Base-by-base conservation (phyloP, 2,888 invertebrate species). In the Diarsia mendica region DNA sequence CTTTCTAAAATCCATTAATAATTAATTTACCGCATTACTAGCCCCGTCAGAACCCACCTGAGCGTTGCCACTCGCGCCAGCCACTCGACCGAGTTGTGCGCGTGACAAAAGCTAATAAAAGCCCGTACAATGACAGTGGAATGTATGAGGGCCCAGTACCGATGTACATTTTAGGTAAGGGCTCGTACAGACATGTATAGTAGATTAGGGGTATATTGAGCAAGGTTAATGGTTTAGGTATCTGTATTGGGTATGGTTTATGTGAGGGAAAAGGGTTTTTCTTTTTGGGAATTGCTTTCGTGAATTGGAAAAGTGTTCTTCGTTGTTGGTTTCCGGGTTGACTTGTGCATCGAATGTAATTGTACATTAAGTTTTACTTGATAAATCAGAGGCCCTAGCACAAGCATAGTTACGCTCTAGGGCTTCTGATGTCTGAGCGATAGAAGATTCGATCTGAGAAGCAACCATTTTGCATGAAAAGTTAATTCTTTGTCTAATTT, bases 61-160 rank as follows among this genome's bases (percentile, higher is more conserved):
- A 64, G 13, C 51, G 49, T 67, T 44, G 44, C 73, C 55, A 73
- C 77, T 89, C 83, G 58, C 51, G 55, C 79, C 61, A 69, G 75
- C 81, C 69, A 77, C 70, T 83, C 77, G 81, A 79, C 75, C 79
- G 82, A 84, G 80, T 81, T 81, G 70, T 63, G 83, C 85, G 91
- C 94, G 93, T 94, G 94, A 92, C 92, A 88, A 89, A 87, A 77
- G 80, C 83, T 85, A 89, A 92, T 94, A 93, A 94, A 92, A 84
- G 85, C 82, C 75, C 60, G 80, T 81, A 87, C 89, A 90, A 92
- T 91, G 92, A 91, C 91, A 90, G 90, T 84, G 87, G 88, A 88
- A 90, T 91, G 90, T 92, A 92, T 91, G 90, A 89, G 89, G 87
- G 80, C 80, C 85, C 83, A 88, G 89, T 87, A 86, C 88, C 83